Base-by-base conservation (phyloP, 2,113 vertebrate genomes). In the Synchiropus splendidus region DNA sequence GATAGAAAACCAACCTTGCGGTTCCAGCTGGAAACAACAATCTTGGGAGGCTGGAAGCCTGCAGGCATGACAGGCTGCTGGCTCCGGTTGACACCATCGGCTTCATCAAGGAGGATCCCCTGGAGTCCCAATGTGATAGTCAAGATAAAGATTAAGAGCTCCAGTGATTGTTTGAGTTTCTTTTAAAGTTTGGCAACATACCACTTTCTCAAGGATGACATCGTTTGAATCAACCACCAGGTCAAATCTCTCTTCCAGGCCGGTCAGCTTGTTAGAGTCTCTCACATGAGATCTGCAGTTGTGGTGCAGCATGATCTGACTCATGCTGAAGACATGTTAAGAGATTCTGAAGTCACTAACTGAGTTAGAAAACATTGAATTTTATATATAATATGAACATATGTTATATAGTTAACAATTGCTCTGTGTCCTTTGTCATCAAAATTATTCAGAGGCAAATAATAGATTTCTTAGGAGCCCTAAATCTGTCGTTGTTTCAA, bases 21-120 rank as follows among this genome's bases (percentile, higher is more conserved):
- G 81, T 99, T 99, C 95, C 95, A 99, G 81, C 94, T 98, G 63
- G 95, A 99, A 61, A 99, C 38, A 0, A 99, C 79, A 0, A 89
- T 90, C 80, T 96, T 90, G 1, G 93, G 92, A 14, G 89, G 77
- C 75, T 94, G 91, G 18, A 89, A 68, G 2, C 94, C 93, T 5
- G 81, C 80, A 18, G 95, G 94, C 50, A 99, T 90, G 39, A 99
- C 77, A 15, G 95, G 93, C 43, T 93, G 87, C 53, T 94, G 89
- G 53, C 81, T 89, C 61, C 87, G 86, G 50, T 89, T 94, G 47
- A 98, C 79, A 18, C 95, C 95, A 6, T 91, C 82, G 1, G 89
- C 93, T 77, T 99, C 93, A 41, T 99, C 95, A 57, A 99, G 65
- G 30, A 95, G 80, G 61, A 94, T 94, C 14, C 92, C 89, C 95